These are phyloP conservation scores for Heliornis fulica DNA, from an alignment of 2,113 vertebrate genomes.

Conservation along the genomic window DNA sequence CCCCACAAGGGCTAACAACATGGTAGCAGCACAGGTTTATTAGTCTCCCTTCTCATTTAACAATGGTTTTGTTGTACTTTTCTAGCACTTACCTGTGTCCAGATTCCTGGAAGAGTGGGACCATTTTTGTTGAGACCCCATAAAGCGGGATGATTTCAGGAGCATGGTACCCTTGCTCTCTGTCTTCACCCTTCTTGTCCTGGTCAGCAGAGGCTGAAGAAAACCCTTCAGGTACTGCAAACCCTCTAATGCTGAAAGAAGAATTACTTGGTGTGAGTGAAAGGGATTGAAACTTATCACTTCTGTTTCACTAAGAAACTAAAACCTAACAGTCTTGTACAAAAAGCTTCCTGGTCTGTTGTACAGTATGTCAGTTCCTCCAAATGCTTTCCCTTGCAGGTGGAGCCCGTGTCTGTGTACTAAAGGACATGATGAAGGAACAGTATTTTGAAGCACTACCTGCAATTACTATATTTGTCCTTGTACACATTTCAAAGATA, in stretches of 20 bases:
- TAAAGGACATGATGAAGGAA: too few species aligned
- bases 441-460: too few species aligned
- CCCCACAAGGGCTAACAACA: not conserved
- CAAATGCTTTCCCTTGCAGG: too few species aligned
- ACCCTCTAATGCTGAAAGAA: conserved; percentile 82
- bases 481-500: too few species aligned
- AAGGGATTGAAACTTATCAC: not conserved
- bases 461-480: too few species aligned
- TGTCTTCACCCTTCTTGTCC: conserved; percentile 62
- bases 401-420: too few species aligned
- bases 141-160: conserved; percentile 89
- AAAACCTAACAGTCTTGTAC: too few species aligned
- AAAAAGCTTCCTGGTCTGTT: too few species aligned
- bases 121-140: conserved; percentile 83
- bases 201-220: conserved; percentile 51
- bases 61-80: not conserved
- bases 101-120: conserved; percentile 87
- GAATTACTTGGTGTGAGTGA: not conserved
- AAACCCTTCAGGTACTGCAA: conserved; percentile 75
- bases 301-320: not conserved
- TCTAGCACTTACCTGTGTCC: conserved; percentile 82
- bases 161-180: conserved; percentile 79
- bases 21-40: not conserved
- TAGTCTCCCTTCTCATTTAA: not conserved
- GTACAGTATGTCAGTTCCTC: too few species aligned